phyloP scores from a whole-genome alignment of 1,140 invertebrate species.

The Lanistes nyassanus region DNA sequence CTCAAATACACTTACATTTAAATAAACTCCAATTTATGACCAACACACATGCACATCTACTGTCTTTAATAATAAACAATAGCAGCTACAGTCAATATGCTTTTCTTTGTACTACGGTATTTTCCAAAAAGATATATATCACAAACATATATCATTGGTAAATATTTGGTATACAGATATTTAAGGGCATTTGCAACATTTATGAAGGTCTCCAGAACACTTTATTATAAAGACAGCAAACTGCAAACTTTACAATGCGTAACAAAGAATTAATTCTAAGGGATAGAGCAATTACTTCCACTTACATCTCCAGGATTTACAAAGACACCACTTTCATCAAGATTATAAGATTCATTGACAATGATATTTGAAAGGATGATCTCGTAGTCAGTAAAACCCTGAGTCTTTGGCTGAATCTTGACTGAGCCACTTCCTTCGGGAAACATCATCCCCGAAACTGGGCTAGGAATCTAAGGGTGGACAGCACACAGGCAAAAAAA shows the following conservation, averaged over 20 bases:
- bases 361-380: constrained; percentile 37
- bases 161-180: no score
- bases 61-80: background rate
- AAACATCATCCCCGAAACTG: constrained; percentile 28
- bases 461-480: constrained; percentile 29
- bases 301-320: constrained; percentile 4
- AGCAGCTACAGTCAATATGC: background rate
- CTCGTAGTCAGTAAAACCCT: constrained; percentile 31
- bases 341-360: background rate
- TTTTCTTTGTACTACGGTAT: background rate
- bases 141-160: no score
- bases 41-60: background rate
- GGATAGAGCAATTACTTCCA: no score
- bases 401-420: constrained; percentile 25
- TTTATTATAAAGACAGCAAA: no score
- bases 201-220: no score
- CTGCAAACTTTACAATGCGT: no score
- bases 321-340: constrained; percentile 11
- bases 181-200: no score
- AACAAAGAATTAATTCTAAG: no score
- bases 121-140: background rate
- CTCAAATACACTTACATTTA: background rate
- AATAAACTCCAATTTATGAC: background rate
- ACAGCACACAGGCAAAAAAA: background rate
- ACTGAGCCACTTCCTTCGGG: constrained; percentile 6